Percentiles rank a stretch among this genome's conserved stretches.
Conservation (phyloP, 92 coral and sea anemone genomes). For the Chrysogorgia sp. region DNA sequence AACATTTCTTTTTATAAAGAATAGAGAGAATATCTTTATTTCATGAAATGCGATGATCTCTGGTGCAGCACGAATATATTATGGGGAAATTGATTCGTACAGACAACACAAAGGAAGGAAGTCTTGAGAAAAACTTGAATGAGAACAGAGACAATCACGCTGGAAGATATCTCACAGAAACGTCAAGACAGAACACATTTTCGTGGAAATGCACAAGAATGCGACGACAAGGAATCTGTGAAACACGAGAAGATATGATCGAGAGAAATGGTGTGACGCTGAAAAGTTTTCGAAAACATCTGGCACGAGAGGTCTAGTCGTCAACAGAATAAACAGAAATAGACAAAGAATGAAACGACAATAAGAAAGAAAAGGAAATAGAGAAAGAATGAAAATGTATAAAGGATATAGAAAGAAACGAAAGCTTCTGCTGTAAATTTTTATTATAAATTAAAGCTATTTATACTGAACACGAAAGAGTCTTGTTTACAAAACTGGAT, state of each 20-base stretch:
- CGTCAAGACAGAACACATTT: background rate
- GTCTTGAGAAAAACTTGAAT: background rate
- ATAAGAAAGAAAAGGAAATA: no score
- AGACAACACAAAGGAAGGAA: background rate
- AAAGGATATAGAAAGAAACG: no score
- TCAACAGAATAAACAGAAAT: background rate
- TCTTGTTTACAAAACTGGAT: no score
- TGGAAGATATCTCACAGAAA: background rate
- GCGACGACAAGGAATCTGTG: conserved; percentile 41
- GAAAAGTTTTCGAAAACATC: conserved; percentile 30
- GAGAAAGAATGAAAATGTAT: no score
- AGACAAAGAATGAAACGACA: no score
- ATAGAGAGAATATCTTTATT: background rate
- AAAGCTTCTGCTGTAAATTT: no score
- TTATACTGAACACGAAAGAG: no score
- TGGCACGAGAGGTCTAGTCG: background rate
- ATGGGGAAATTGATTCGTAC: background rate
- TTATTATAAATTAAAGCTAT: no score
- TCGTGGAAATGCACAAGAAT: conserved; percentile 7
- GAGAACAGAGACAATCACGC: background rate
- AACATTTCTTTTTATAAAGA: background rate
- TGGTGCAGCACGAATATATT: background rate
- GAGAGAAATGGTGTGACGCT: conserved; percentile 14
- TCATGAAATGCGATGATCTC: background rate
- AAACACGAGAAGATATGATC: conserved; percentile 23